Percentiles rank a stretch among this genome's conserved stretches.
Conservation (phyloP, 2,797 vertebrate genomes). For the Catamblyrhynchus diadema region DNA sequence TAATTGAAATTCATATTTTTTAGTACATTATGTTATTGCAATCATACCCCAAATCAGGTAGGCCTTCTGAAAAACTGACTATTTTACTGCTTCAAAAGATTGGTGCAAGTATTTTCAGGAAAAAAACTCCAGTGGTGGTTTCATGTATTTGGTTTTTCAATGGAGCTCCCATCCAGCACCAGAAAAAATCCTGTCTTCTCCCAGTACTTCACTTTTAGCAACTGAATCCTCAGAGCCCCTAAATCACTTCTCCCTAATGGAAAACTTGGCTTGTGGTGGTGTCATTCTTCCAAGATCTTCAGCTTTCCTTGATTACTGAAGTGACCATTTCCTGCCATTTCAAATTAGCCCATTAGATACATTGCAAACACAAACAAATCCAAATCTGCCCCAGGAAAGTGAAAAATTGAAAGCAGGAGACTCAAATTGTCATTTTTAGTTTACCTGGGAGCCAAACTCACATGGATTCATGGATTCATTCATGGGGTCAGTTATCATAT, state of each 20-base stretch:
- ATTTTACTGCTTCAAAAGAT: background rate
- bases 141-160: background rate
- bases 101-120: background rate
- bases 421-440: background rate
- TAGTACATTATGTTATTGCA: background rate
- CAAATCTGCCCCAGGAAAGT: background rate
- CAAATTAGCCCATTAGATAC: background rate
- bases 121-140: background rate
- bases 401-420: background rate
- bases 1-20: fast-evolving
- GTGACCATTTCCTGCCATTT: constrained; percentile 7
- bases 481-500: background rate
- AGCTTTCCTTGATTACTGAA: background rate
- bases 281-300: background rate
- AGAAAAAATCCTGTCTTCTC: background rate
- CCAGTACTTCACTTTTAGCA: background rate
- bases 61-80: background rate
- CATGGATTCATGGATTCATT: background rate
- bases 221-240: background rate
- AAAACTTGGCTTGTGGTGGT: background rate
- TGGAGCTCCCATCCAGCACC: background rate
- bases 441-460: background rate
- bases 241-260: background rate
- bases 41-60: background rate
- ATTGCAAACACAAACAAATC: background rate